phyloP scores from a whole-genome alignment of 1,140 invertebrate species.

The Lasaia peninsularis region DNA sequence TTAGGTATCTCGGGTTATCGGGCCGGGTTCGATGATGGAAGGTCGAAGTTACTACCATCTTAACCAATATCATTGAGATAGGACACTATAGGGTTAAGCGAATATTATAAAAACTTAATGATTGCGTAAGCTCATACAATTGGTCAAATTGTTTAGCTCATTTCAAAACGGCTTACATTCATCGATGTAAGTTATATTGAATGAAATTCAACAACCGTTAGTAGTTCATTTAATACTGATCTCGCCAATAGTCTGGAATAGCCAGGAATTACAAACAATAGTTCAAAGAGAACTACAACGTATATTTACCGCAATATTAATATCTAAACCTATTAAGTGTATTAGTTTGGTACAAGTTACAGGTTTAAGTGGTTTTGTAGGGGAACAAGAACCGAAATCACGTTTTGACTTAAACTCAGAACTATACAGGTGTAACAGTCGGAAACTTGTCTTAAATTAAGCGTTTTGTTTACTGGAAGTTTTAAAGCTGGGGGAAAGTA shows the following conservation, averaged over 20 bases:
- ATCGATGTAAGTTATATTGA: too few relatives aligned
- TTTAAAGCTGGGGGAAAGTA: too few relatives aligned
- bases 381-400: neutral
- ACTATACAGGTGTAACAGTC: constrained; percentile 5
- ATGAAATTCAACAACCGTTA: neutral
- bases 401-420: constrained; percentile 3
- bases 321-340: neutral
- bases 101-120: too few relatives aligned
- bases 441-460: neutral
- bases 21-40: too few relatives aligned
- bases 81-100: too few relatives aligned
- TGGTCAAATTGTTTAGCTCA: too few relatives aligned
- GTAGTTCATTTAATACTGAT: neutral
- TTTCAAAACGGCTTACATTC: too few relatives aligned
- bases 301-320: neutral
- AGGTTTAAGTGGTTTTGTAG: constrained; percentile 1
- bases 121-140: too few relatives aligned
- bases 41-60: too few relatives aligned
- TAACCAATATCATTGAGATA: too few relatives aligned
- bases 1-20: too few relatives aligned
- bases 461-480: too few relatives aligned
- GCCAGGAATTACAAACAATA: neutral
- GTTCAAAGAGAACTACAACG: neutral
- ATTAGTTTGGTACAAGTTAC: neutral
- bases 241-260: neutral